Base-by-base conservation (phyloP, 2,113 vertebrate genomes). In the Spea multiplicata region DNA sequence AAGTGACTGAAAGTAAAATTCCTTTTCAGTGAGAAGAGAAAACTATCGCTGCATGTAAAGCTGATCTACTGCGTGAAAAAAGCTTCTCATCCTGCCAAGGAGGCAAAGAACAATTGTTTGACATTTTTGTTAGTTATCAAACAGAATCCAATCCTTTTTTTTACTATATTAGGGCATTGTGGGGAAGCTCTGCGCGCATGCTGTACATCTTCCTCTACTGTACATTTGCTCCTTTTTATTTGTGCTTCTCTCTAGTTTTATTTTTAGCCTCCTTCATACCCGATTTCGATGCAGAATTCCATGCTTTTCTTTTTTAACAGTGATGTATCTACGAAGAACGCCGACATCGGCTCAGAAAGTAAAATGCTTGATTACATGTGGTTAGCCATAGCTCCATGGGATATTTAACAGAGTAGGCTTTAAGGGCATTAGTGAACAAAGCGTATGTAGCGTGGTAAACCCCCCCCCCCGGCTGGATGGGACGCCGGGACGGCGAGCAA, bases 111-210 rank as follows among this genome's bases (percentile, higher is more conserved):
- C 77, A 73, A 80, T 80, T 80, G 77, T 80, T 80, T 80, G 71
- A 73, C 77, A 80, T 80, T 80, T 80, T 80, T 73, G 70, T 73
- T 73, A 66, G 71, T 73, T 80, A 80, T 80, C 77, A 73, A 73
- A 80, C 50, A 14, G 59, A 57, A 80, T 73, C 49, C 77, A 79
- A 66, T 47, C 69, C 66, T 71, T 74, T 65, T n/a, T 77, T 71
- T 73, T 46, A 73, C 77, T 80, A 80, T 80, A 80, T 80, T 80
- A 80, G 77, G 77, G 59, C 57, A 73, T 80, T 66, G 77, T 47
- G 62, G 66, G 77, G 62, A 78, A 72, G 67, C 69, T 65, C 46
- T 70, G 59, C 45, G 30, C 49, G 53, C 55, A 70, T 45, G 61
- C 66, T 69, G 67, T 71, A 78, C 67, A 64, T 48, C 13, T 71